Percentiles rank a stretch among this genome's conserved stretches.
These are phyloP conservation scores for Cirrhinus mrigala DNA, from an alignment of 2,797 vertebrate genomes.

Conservation along the genomic window DNA sequence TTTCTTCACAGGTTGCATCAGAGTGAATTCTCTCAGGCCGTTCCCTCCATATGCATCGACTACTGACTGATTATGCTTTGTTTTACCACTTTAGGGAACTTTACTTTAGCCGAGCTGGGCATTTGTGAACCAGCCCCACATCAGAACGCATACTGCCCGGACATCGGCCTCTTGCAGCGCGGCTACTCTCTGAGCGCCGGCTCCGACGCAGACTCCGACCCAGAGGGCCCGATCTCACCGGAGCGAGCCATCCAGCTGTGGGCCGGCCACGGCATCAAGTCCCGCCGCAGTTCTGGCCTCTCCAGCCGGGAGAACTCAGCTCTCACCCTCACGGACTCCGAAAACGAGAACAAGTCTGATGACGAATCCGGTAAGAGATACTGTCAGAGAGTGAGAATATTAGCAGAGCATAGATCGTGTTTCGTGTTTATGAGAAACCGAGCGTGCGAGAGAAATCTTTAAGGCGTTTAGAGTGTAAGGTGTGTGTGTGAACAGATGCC, in stretches of 20 bases:
- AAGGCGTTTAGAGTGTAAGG: conserved; percentile 15
- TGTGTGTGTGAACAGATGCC: conserved; percentile 30
- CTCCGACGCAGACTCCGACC: conserved; percentile 86
- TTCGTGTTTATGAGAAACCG: background rate
- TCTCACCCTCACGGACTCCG: conserved; percentile 89
- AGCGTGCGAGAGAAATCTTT: conserved; percentile 44
- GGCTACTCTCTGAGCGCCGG: conserved; percentile 83
- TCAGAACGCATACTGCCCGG: conserved; percentile 84
- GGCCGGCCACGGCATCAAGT: conserved; percentile 83
- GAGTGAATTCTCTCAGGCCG: background rate
- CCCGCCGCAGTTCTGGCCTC: conserved; percentile 85
- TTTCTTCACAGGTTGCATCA: background rate
- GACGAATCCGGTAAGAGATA: conserved; percentile 84
- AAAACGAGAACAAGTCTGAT: conserved; percentile 90
- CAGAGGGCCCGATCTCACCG: conserved; percentile 84
- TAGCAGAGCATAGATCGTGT: conserved; percentile 22
- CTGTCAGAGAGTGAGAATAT: conserved; percentile 13
- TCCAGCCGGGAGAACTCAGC: conserved; percentile 90
- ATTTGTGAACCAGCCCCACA: conserved; percentile 86
- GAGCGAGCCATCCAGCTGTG: conserved; percentile 87
- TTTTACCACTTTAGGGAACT: conserved; percentile 72
- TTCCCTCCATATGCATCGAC: background rate
- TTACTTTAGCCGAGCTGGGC: conserved; percentile 87
- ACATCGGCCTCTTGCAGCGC: conserved; percentile 84
- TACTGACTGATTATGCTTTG: background rate